A percentile compares a stretch with the other conserved stretches of the same genome.
phyloP scores from a whole-genome alignment of 1,140 invertebrate genomes.

The Zaprionus gabonicus region DNA sequence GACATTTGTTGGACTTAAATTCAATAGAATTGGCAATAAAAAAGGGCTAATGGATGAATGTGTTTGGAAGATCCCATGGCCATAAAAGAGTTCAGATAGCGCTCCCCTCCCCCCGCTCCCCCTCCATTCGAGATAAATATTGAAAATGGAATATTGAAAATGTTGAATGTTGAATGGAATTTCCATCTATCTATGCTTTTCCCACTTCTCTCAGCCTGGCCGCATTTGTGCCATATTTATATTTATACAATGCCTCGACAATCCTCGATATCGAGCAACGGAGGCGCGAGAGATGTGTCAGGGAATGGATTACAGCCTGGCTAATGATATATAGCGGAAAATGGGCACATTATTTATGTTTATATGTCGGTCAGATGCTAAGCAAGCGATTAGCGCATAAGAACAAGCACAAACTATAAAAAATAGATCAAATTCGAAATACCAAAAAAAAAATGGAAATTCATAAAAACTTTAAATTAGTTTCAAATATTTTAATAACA shows the following conservation, averaged over 20 bases:
- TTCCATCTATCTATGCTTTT: slow-evolving; percentile 61
- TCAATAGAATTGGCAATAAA: slow-evolving; percentile 78
- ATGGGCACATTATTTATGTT: slow-evolving; percentile 65
- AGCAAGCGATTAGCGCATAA: slow-evolving; percentile 70
- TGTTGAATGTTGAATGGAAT: slow-evolving; percentile 21
- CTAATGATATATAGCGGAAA: slow-evolving; percentile 66
- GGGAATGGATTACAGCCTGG: slow-evolving; percentile 67
- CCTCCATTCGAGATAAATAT: slow-evolving; percentile 4
- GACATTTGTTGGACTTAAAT: slow-evolving; percentile 56
- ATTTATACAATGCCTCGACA: slow-evolving; percentile 42
- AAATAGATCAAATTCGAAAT: slow-evolving; percentile 60
- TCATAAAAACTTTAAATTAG: slow-evolving; percentile 68
- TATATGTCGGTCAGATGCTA: slow-evolving; percentile 34
- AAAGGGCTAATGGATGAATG: slow-evolving; percentile 55
- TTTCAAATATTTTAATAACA: slow-evolving; percentile 84
- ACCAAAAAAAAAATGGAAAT: slow-evolving; percentile 36
- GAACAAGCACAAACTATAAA: slow-evolving; percentile 47
- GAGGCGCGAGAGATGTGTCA: slow-evolving; percentile 35
- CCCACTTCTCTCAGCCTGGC: slow-evolving; percentile 57
- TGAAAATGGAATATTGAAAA: slow-evolving; percentile 30
- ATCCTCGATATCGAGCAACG: background rate
- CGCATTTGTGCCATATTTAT: slow-evolving; percentile 71
- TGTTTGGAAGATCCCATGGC: slow-evolving; percentile 14
- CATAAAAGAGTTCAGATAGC: slow-evolving; percentile 47
- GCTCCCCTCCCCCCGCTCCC: background rate